Conservation (phyloP, 2,888 invertebrate genomes). For the Orthosia gothica region DNA sequence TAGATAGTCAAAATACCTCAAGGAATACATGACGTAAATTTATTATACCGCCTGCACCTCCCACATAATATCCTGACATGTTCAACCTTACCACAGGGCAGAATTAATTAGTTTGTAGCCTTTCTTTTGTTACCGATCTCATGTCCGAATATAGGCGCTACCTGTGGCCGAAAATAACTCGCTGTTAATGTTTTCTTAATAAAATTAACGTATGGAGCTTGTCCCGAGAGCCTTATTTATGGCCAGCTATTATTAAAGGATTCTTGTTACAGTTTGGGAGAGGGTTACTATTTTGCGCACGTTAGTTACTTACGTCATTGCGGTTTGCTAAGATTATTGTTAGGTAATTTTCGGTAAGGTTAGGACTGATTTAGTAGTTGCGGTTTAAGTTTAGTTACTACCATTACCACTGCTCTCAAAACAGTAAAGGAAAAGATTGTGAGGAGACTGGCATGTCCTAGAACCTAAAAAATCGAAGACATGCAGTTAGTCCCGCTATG, state of each 20-base stretch:
- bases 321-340: not conserved
- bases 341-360: not conserved
- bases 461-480: no score
- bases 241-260: conserved; percentile 41
- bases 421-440: no score
- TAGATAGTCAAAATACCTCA: not conserved
- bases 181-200: conserved; percentile 49
- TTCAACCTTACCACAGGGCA: not conserved
- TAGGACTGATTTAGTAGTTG: no score
- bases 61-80: conserved; percentile 18
- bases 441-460: no score
- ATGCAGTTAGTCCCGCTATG: no score
- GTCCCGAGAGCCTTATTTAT: conserved; percentile 51
- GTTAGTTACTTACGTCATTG: not conserved
- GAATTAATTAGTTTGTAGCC: conserved; percentile 51
- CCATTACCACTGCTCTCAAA: no score
- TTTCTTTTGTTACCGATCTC: conserved; percentile 37
- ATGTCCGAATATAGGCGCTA: conserved; percentile 27
- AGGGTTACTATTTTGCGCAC: not conserved
- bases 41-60: conserved; percentile 12
- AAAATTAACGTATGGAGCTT: conserved; percentile 46
- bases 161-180: conserved; percentile 30
- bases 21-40: conserved; percentile 13
- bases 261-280: conserved; percentile 32
- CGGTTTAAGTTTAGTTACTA: no score